Percentiles rank a stretch among this genome's conserved stretches.
Conservation (phyloP, 2,797 vertebrate species). For the Tragelaphus oryx region DNA sequence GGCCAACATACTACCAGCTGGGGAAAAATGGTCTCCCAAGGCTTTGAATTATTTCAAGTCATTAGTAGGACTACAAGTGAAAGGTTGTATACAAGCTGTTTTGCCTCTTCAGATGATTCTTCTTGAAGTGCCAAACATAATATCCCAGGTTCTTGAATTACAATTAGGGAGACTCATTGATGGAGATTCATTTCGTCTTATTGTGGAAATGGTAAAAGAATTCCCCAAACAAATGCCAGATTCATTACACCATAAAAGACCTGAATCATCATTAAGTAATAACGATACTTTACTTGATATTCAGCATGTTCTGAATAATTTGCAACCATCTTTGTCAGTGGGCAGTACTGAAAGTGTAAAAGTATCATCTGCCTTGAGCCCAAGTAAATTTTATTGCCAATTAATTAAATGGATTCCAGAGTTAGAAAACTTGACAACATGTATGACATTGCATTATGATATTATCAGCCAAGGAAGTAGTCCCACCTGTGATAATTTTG, state of each 20-base stretch:
- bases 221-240: constrained; percentile 82
- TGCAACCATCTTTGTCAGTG: constrained; percentile 80
- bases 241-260: constrained; percentile 78
- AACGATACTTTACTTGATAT: constrained; percentile 75
- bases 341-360: constrained; percentile 83
- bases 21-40: constrained; percentile 80
- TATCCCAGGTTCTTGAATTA: constrained; percentile 83
- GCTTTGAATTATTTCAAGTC: constrained; percentile 87
- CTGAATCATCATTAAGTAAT: constrained; percentile 74
- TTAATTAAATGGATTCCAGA: constrained; percentile 81
- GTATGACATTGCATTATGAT: constrained; percentile 84
- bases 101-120: constrained; percentile 86
- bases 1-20: constrained; percentile 88
- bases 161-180: constrained; percentile 88
- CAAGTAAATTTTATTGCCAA: constrained; percentile 90
- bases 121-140: constrained; percentile 88
- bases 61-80: constrained; percentile 84
- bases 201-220: constrained; percentile 86
- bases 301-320: constrained; percentile 80
- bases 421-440: constrained; percentile 84
- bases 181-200: constrained; percentile 87
- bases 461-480: constrained; percentile 58
- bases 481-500: constrained; percentile 82
- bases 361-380: constrained; percentile 86
- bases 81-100: constrained; percentile 85